Evolutionary conservation across 2,888 invertebrate species (phyloP), one percentile per base, ranked within the genome.

Genomic region (Drosophila planitibia): DNA sequence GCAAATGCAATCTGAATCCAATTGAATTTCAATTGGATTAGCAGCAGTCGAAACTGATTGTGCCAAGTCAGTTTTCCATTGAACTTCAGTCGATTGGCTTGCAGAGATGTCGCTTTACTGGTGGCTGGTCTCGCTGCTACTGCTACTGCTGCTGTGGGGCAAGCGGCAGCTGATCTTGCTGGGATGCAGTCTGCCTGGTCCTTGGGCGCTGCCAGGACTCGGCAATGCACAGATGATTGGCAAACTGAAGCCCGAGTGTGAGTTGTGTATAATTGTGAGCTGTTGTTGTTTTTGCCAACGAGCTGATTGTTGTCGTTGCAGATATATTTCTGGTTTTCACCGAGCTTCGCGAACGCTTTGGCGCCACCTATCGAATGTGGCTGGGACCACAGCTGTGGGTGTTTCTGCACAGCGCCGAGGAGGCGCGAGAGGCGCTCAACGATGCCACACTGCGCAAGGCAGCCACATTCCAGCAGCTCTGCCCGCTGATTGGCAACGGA

Each of bases 321-420:
- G 92, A 76, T 65, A 89, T 93, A 14, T 92, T 92, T 65, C 62
- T 87, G 25, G 76, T 83, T 4, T 85, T 93, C 39, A 88, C 90
- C 41, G 83, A 90, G 44, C 65, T 86, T 30, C 89, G 92, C 4
- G 82, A 85, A 28, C 84, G 76, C n/a, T 92, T 86, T 35, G 73
- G 85, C 5, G 66, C 79, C 62, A 88, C 92, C 9, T 93, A 91
- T 76, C 91, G 93, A 10, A 72, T 93, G 1, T 93, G 93, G 92
- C 57, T 93, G 44, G 93, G 93, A 0, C 89, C 92, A 9, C 83
- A 91, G 63, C 74, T 93, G 22, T 93, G 93, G 93, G 90, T 93
- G 5, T 93, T 93, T 60, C 69, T 93, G 3, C 86, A 92, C 66
- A 83, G 83, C 10, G 86, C 93, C 4, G 89, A 92, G 67, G 93